Conservation (phyloP, 2,888 invertebrate genomes). For the Andrena camellia region DNA sequence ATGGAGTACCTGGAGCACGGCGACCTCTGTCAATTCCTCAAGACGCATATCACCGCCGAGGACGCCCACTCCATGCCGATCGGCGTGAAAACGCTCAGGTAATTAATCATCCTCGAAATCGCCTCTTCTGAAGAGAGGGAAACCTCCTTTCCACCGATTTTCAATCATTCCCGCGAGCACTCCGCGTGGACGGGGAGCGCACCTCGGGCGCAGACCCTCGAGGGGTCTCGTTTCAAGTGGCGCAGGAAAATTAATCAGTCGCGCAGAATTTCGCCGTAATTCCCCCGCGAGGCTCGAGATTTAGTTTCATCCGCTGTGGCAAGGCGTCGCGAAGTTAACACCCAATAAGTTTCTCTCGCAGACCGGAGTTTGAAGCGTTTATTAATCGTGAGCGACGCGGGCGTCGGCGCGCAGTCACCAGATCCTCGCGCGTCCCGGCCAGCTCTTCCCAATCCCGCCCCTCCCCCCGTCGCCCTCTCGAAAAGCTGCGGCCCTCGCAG, state of each 20-base stretch:
- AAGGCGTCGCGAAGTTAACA: slow-evolving; percentile 62
- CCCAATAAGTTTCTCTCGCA: slow-evolving; percentile 63
- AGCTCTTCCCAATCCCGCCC: background rate
- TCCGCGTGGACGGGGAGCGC: background rate
- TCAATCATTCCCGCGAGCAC: background rate
- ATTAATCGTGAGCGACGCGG: slow-evolving; percentile 68
- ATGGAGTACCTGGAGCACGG: slow-evolving; percentile 94
- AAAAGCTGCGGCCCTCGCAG: slow-evolving; percentile 40
- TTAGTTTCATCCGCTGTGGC: slow-evolving; percentile 52
- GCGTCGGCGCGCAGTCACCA: slow-evolving; percentile 30
- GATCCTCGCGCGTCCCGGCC: slow-evolving; percentile 12
- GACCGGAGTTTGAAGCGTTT: slow-evolving; percentile 68
- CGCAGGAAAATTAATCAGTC: slow-evolving; percentile 39
- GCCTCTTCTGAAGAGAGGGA: no score
- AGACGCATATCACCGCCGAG: slow-evolving; percentile 89
- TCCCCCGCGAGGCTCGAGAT: slow-evolving; percentile 38
- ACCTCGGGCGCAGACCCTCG: background rate
- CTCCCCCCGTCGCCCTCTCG: slow-evolving; percentile 4
- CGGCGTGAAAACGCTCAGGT: slow-evolving; percentile 88
- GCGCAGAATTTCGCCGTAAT: slow-evolving; percentile 34
- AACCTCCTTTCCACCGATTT: no score
- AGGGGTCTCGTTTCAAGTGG: background rate
- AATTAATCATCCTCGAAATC: slow-evolving; percentile 36
- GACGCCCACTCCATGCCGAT: slow-evolving; percentile 87
- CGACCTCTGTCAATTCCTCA: slow-evolving; percentile 93